Evolutionary conservation across 2,797 vertebrate genomes (phyloP).

Genomic region (Spea hammondii): DNA sequence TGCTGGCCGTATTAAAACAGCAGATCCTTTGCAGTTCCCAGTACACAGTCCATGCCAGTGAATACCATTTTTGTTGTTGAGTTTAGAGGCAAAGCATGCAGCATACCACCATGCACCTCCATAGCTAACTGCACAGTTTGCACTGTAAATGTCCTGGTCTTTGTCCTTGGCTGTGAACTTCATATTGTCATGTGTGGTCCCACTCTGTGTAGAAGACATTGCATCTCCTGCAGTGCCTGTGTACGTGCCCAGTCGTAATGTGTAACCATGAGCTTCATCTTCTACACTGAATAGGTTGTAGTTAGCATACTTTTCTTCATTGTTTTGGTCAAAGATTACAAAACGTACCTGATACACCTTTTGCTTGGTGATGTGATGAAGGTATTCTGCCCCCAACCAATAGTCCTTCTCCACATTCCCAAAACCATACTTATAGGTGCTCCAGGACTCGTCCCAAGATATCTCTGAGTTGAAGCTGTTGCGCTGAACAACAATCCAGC

Average conservation of each 20-base stretch:
- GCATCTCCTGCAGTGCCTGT: slow-evolving; percentile 55
- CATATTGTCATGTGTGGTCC: slow-evolving; percentile 63
- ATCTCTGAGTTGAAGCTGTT: slow-evolving; percentile 53
- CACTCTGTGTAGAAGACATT: slow-evolving; percentile 58
- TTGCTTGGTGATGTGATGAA: slow-evolving; percentile 60
- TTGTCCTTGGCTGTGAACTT: slow-evolving; percentile 62
- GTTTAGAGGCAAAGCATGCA: slow-evolving; percentile 53
- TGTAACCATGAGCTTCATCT: slow-evolving; percentile 56
- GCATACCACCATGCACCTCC: slow-evolving; percentile 64
- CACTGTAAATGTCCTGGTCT: slow-evolving; percentile 62
- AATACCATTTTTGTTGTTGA: slow-evolving; percentile 60
- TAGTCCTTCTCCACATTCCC: slow-evolving; percentile 56
- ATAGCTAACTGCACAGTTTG: slow-evolving; percentile 62
- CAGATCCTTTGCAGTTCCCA: slow-evolving; percentile 62
- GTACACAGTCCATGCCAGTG: slow-evolving; percentile 59
- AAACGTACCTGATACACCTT: slow-evolving; percentile 63
- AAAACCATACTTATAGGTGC: slow-evolving; percentile 62
- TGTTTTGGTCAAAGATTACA: slow-evolving; percentile 51
- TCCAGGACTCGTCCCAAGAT: slow-evolving; percentile 64
- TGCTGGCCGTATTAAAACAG: slow-evolving; percentile 61
- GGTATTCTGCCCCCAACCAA: slow-evolving; percentile 63
- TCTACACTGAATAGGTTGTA: slow-evolving; percentile 63
- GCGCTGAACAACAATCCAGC: slow-evolving; percentile 63
- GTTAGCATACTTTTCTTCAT: slow-evolving; percentile 50
- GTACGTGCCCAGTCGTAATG: slow-evolving; percentile 58